These are phyloP conservation scores for Eulemur rubriventer DNA, from an alignment of 2,797 vertebrate genomes.

Conservation along the genomic window DNA sequence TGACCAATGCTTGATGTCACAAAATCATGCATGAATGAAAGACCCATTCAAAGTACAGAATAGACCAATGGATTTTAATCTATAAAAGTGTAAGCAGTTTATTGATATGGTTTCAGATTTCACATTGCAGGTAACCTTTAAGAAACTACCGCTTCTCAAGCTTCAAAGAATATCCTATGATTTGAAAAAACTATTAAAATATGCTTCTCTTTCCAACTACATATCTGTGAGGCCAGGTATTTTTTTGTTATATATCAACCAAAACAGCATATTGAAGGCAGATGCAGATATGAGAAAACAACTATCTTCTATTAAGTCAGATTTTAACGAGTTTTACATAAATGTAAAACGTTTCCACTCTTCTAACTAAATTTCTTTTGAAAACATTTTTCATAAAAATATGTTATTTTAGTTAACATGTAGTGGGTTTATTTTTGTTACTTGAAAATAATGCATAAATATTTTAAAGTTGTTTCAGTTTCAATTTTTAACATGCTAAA, in stretches of 20 bases:
- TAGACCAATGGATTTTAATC: not conserved
- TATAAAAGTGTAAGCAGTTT: not conserved
- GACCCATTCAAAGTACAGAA: not conserved
- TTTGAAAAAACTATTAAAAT: not conserved
- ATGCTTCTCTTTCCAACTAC: not conserved
- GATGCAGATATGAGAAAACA: not conserved
- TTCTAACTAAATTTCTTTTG: slow-evolving; percentile 22
- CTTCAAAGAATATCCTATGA: slow-evolving; percentile 15
- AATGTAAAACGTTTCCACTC: not conserved
- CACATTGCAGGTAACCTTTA: not conserved
- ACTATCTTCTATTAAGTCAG: not conserved
- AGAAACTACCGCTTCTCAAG: not conserved
- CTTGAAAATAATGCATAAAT: slow-evolving; percentile 13
- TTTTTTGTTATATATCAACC: not conserved
- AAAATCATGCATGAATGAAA: not conserved
- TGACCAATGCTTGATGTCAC: not conserved
- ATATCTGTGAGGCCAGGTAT: not conserved
- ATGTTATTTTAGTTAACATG: not conserved
- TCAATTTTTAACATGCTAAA: slow-evolving; percentile 36
- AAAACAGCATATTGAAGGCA: not conserved
- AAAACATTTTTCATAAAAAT: slow-evolving; percentile 22
- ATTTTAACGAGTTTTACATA: slow-evolving; percentile 40
- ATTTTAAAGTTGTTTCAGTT: not conserved
- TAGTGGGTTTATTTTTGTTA: slow-evolving; percentile 22
- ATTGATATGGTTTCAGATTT: slow-evolving; percentile 24